phyloP scores from a whole-genome alignment of 2,113 vertebrate genomes.

The Lycaon pictus region DNA sequence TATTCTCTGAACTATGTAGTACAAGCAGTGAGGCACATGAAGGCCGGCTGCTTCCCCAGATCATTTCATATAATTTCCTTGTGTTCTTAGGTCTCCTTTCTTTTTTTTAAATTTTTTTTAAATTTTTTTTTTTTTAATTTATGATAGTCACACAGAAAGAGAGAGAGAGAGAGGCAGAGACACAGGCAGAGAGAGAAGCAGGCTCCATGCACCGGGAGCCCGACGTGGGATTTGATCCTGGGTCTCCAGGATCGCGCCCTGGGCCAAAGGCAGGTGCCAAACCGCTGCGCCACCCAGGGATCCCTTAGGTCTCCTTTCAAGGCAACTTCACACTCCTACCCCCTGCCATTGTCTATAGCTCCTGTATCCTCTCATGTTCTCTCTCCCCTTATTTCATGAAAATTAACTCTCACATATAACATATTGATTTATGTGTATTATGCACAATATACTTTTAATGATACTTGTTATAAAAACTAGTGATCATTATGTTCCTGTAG shows the following conservation, averaged over 20 bases:
- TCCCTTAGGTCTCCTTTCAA: neutral
- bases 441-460: neutral
- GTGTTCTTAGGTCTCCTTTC: neutral
- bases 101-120: too few species aligned
- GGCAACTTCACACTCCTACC: neutral
- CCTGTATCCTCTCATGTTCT: neutral
- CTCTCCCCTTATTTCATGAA: neutral
- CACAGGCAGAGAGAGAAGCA: too few species aligned
- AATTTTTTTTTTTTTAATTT: too few species aligned
- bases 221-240: too few species aligned
- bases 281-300: too few species aligned
- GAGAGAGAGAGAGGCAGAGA: too few species aligned
- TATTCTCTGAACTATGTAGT: neutral
- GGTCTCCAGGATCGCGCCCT: too few species aligned
- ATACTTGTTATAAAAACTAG: neutral
- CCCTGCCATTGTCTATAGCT: neutral
- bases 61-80: neutral
- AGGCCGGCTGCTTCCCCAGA: neutral
- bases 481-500: neutral
- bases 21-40: neutral
- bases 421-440: neutral
- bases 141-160: too few species aligned
- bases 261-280: too few species aligned
- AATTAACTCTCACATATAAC: neutral
- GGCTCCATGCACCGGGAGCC: too few species aligned